Percentiles rank a stretch among this genome's conserved stretches.
Evolutionary conservation across 2,113 vertebrate genomes (phyloP).

Genomic region (Pterocles gutturalis): DNA sequence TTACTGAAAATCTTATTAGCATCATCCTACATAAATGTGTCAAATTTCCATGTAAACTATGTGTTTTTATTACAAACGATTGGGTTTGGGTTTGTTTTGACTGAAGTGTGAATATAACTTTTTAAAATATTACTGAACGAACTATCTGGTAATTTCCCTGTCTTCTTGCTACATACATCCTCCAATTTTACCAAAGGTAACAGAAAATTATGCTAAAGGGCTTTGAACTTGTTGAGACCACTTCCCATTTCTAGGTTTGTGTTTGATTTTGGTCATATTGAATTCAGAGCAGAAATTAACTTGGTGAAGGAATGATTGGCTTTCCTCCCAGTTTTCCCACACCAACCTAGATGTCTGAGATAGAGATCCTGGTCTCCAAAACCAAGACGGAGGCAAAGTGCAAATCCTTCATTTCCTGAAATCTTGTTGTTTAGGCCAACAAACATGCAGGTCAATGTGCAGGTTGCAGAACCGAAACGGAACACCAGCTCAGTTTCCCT

Average conservation of each 20-base stretch:
- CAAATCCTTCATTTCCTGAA: conserved; percentile 36
- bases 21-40: fast-evolving
- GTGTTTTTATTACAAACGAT: background rate
- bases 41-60: background rate
- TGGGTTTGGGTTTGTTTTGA: background rate
- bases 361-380: background rate
- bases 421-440: conserved; percentile 29
- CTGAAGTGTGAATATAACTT: background rate
- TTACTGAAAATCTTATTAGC: background rate
- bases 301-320: background rate
- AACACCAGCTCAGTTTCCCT: background rate
- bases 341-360: background rate
- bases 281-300: background rate
- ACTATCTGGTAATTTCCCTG: background rate
- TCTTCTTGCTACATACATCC: background rate
- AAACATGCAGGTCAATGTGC: conserved; percentile 28
- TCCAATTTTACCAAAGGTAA: background rate
- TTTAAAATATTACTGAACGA: background rate
- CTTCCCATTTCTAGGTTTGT: background rate
- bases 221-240: background rate
- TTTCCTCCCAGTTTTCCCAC: background rate
- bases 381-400: background rate
- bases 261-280: background rate
- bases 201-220: background rate
- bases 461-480: conserved; percentile 22